Percentiles rank a stretch among this genome's conserved stretches.
These are phyloP conservation scores for Dorcus parallelipipedus DNA, from an alignment of 2,888 invertebrate species.

Conservation along the genomic window DNA sequence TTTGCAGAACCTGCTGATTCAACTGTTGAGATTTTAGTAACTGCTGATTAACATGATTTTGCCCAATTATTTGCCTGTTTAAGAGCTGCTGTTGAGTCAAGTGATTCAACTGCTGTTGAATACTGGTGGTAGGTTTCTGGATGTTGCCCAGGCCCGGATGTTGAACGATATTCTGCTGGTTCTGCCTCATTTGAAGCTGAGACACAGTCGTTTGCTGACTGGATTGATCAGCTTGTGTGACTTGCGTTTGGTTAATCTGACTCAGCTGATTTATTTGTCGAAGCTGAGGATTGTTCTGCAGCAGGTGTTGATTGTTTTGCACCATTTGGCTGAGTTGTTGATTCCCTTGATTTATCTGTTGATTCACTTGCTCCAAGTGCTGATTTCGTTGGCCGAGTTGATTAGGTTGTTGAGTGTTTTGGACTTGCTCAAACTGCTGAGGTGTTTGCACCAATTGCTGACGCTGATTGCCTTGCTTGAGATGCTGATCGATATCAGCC, in stretches of 20 bases:
- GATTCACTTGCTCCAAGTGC: too few relatives aligned
- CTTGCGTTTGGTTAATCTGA: slow-evolving; percentile 7
- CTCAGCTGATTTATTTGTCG: slow-evolving; percentile 1
- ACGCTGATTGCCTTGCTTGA: background rate
- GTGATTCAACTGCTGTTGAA: background rate
- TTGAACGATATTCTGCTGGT: background rate
- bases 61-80: slow-evolving; percentile 14
- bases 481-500: background rate
- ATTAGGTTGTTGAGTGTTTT: slow-evolving; percentile 6
- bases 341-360: background rate
- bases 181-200: background rate
- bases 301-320: slow-evolving; percentile 1
- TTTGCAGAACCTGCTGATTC: slow-evolving; percentile 10
- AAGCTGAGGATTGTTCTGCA: background rate
- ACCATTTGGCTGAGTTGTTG: background rate
- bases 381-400: slow-evolving; percentile 3
- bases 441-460: slow-evolving; percentile 10
- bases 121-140: background rate
- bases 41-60: slow-evolving; percentile 35
- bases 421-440: slow-evolving; percentile 9
- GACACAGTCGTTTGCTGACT: too few relatives aligned
- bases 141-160: background rate
- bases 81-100: slow-evolving; percentile 17
- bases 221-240: background rate
- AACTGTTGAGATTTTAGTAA: slow-evolving; percentile 47